Evolutionary conservation across 2,113 vertebrate species (phyloP).

Genomic region (Willisornis vidua): DNA sequence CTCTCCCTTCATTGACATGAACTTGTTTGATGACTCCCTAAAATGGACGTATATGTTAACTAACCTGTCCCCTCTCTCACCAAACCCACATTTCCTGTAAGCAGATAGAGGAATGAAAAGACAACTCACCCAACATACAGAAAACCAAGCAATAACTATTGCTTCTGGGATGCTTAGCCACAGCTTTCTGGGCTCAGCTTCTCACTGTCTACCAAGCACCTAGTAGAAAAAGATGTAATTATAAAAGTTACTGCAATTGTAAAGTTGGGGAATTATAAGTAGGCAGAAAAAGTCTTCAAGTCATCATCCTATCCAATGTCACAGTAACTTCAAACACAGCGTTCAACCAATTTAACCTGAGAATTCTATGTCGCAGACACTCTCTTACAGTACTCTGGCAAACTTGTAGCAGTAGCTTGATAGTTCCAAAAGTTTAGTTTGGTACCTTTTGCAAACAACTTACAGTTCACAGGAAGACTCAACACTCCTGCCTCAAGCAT

Average conservation of each 20-base stretch:
- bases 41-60: neutral
- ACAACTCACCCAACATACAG: neutral
- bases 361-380: fast-evolving
- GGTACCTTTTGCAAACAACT: neutral
- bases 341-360: neutral
- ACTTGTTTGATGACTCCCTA: neutral
- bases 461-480: neutral
- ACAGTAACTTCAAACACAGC: neutral
- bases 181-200: neutral
- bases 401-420: neutral
- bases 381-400: neutral
- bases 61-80: neutral
- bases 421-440: fast-evolving
- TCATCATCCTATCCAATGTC: neutral
- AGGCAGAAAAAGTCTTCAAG: neutral
- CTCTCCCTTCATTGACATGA: neutral
- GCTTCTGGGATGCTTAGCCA: neutral
- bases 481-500: neutral
- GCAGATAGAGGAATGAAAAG: neutral
- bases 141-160: neutral
- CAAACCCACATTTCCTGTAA: neutral
- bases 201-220: neutral
- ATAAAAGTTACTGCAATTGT: neutral
- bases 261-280: neutral
- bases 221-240: neutral